Evolutionary conservation across 23 tunicate species (phyloP).

Genomic region (Halocynthia aurantium): DNA sequence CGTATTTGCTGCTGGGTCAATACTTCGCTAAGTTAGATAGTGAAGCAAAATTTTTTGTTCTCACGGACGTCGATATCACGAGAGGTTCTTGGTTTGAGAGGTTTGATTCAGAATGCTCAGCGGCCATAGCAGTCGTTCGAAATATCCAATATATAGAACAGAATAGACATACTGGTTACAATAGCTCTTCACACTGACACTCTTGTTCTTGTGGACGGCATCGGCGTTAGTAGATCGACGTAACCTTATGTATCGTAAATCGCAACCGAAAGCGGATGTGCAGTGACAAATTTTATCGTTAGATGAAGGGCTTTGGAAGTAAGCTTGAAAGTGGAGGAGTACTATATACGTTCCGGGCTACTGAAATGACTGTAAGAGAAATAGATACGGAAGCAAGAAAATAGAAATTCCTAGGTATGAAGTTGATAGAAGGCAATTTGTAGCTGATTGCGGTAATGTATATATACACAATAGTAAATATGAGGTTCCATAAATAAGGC

Average conservation of each 20-base stretch:
- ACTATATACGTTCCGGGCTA: no score
- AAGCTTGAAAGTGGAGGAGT: no score
- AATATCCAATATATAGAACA: neutral
- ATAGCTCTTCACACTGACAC: constrained; percentile 1
- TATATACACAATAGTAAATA: no score
- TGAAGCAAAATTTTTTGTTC: neutral
- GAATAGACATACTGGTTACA: neutral
- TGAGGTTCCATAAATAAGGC: no score
- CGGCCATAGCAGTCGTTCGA: neutral
- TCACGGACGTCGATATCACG: constrained; percentile 14
- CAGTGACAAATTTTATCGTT: no score
- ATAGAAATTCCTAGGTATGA: no score
- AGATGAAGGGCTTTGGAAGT: no score
- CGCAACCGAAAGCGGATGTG: neutral
- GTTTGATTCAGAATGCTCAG: neutral
- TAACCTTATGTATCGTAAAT: no score
- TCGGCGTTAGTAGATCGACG: neutral
- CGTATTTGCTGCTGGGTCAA: neutral
- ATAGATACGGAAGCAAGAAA: no score
- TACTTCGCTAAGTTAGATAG: neutral
- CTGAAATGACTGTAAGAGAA: no score
- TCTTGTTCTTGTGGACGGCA: constrained; percentile 12
- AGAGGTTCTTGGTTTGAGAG: neutral
- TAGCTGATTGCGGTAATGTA: no score
- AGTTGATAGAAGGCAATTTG: no score